Base-by-base conservation (phyloP, 2,888 invertebrate species). In the Limnephilus lunatus region DNA sequence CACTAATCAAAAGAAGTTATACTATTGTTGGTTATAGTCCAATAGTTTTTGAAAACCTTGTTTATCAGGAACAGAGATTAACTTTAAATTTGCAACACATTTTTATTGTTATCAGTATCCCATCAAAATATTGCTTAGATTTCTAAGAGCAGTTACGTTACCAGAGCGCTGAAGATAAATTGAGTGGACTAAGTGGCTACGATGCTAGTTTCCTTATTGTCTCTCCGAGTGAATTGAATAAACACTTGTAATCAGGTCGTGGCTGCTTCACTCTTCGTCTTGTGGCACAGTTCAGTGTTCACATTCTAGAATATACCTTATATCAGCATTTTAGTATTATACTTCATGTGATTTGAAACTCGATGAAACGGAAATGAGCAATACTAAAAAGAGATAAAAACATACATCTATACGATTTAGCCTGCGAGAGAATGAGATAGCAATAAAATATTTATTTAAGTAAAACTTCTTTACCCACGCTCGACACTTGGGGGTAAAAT, bases 171-270 rank as follows among this genome's bases (percentile, higher is more conserved):
- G 68, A n/a, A 68, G 68, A 68, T n/a, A 25, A 68, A 68, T 68
- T 68, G 68, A 68, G 68, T 68, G 68, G 68, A 25, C 68, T 68
- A 68, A 68, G 68, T 68, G 68, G 25, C n/a, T 7, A 25, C 25
- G 68, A 68, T 68, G 68, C 68, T 68, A n/a, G 68, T 68, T 68
- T 68, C 68, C 68, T 68, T 68, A 68, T 68, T 68, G 68, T 68
- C 68, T 25, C 68, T 68, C 9, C 68, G n/a, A 68, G 68, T 68
- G n/a, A 68, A 68, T 25, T 68, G 68, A 68, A 68, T 68, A 68
- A 68, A n/a, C 68, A 68, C 68, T 68, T 68, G 25, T 1, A 25
- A 25, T 25, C 25, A 9, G 68, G 68, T 68, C 25, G 68, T 68
- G 25, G 25, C 3, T 68, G 68, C 19, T 68, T 25, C 19, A 25